Evolutionary conservation across 2,797 vertebrate genomes (phyloP).

Genomic region (Lutjanus argentimaculatus): DNA sequence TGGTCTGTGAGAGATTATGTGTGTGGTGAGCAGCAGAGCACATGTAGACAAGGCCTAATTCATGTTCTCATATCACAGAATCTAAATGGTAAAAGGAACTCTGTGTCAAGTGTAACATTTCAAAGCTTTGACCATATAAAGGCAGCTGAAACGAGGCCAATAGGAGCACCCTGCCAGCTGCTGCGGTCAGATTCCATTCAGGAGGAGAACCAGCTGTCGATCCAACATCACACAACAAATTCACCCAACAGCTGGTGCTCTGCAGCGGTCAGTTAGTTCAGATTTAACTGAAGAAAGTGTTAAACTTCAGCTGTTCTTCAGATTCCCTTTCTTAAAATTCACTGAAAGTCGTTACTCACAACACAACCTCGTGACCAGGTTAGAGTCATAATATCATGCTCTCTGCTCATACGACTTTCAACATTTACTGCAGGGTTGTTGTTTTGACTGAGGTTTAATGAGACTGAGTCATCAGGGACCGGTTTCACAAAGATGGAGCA

Average conservation of each 20-base stretch:
- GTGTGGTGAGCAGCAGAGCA: not conserved
- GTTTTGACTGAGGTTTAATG: too few relatives aligned
- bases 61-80: not conserved
- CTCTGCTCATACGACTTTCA: not conserved
- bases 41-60: not conserved
- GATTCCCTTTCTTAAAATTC: too few relatives aligned
- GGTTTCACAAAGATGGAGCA: not conserved
- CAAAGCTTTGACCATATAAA: conserved; percentile 8
- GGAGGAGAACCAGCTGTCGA: conserved; percentile 31
- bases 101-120: not conserved
- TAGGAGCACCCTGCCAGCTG: not conserved
- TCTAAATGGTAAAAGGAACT: conserved; percentile 1
- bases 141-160: not conserved
- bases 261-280: not conserved
- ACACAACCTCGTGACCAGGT: not conserved
- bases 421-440: not conserved
- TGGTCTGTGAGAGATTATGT: not conserved
- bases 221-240: not conserved
- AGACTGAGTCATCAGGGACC: too few relatives aligned
- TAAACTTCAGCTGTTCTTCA: not conserved
- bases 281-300: not conserved
- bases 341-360: not conserved
- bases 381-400: not conserved
- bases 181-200: not conserved
- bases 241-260: conserved; percentile 5